phyloP scores from a whole-genome alignment of 2,113 vertebrate genomes.

The Corythornis cristatus region DNA sequence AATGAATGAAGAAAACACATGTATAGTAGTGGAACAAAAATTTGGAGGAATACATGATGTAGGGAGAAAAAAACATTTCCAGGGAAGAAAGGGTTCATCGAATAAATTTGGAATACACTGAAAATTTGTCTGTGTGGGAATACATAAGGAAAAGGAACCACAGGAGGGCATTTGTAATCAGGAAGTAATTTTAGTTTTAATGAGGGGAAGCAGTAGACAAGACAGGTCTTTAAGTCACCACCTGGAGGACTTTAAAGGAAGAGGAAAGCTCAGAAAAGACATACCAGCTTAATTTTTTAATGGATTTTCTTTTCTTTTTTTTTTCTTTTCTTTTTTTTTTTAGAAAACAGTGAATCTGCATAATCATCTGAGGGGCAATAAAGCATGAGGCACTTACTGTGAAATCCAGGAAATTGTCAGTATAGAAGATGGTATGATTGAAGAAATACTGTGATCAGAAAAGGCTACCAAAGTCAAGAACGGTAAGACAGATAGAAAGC shows the following conservation, averaged over 20 bases:
- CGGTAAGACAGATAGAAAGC: not conserved
- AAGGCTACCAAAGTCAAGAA: not conserved
- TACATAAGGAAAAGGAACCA: not conserved
- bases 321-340: not conserved
- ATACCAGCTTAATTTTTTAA: not conserved
- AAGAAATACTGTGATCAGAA: not conserved
- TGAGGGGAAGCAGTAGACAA: slow-evolving; percentile 38
- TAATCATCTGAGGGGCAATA: not conserved
- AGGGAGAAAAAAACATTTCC: not conserved
- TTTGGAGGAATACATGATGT: not conserved
- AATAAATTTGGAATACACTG: slow-evolving; percentile 12
- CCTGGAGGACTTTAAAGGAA: slow-evolving; percentile 27
- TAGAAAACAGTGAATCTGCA: not conserved
- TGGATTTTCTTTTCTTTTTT: not conserved
- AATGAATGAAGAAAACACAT: not conserved
- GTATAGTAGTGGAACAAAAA: not conserved
- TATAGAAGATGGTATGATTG: not conserved
- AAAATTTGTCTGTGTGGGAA: not conserved
- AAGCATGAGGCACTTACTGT: not conserved
- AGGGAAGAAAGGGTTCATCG: slow-evolving; percentile 7
- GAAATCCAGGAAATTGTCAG: not conserved
- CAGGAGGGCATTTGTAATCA: slow-evolving; percentile 42
- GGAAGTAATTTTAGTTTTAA: slow-evolving; percentile 38
- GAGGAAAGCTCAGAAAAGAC: not conserved
- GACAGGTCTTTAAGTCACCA: slow-evolving; percentile 33